Conservation (phyloP, 2,113 vertebrate species). For the Psittacus erithacus region DNA sequence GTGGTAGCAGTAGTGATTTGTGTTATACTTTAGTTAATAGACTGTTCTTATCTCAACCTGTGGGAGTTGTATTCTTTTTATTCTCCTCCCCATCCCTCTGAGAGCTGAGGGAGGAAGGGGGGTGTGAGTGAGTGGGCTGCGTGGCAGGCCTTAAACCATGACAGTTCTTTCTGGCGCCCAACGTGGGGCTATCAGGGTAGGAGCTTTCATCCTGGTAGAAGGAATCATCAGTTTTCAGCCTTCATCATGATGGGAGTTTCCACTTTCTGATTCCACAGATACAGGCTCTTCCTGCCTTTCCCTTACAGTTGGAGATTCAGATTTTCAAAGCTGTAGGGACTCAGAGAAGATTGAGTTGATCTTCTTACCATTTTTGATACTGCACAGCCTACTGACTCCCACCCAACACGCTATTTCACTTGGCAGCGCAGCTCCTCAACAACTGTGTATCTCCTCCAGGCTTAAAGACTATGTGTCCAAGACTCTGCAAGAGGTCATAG, state of each 20-base stretch:
- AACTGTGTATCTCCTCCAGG: not conserved
- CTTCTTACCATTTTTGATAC: not conserved
- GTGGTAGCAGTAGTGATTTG: too few species aligned
- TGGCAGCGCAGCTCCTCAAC: not conserved
- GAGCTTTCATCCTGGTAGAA: not conserved
- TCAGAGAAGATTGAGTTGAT: not conserved
- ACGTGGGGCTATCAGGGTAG: not conserved
- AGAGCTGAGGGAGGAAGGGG: too few species aligned
- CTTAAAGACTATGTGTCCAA: not conserved
- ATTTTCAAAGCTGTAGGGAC: not conserved
- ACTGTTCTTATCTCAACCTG: too few species aligned
- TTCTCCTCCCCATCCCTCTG: too few species aligned
- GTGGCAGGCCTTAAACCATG: too few species aligned
- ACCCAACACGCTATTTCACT: not conserved
- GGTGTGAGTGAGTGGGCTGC: too few species aligned
- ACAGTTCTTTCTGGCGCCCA: too few species aligned
- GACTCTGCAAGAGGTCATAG: not conserved
- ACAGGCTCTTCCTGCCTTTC: not conserved
- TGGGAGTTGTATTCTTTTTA: too few species aligned
- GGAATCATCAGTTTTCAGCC: not conserved
- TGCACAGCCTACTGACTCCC: not conserved
- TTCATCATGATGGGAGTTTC: not conserved
- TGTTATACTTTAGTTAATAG: too few species aligned
- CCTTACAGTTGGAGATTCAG: not conserved
- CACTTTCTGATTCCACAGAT: not conserved